Base-by-base conservation (phyloP, 2,888 invertebrate species). In the Temnothorax rugatulus region DNA sequence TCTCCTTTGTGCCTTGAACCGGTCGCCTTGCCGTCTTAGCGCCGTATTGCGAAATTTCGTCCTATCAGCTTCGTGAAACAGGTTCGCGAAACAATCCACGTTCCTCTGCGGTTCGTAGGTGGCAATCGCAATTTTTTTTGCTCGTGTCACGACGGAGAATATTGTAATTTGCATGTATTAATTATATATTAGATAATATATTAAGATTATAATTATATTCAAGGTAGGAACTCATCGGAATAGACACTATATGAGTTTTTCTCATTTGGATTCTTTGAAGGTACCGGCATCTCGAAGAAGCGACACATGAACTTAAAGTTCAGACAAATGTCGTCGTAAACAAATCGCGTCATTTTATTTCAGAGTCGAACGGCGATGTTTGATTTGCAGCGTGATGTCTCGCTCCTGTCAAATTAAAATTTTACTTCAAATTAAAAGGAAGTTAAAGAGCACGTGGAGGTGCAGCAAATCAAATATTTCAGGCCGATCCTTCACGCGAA, bases 1-100 rank as follows among this genome's bases (percentile, higher is more conserved):
- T 87, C 83, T 89, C 88, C 90, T 89, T 92, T 92, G 91, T 88
- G 88, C 89, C 68, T 77, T 77, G 89, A 92, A 92, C 92, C 92
- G 92, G 91, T 92, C 90, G 85, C 69, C 84, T 89, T 90, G 89
- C 77, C 52, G 91, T 92, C 90, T 90, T 90, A 87, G 86, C 87
- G 88, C 89, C 89, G 88, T 88, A 90, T 91, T 90, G 91, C 90
- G 89, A 92, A 92, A 92, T 91, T 91, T 91, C 89, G 83, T 86
- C 90, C 92, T 91, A 92, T 93, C 92, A 88, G 75, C 79, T 68
- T 76, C 69, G 61, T 63, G 79, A 59, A 59, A 59, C 79, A 59
- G 59, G 34, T 59, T 64, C 71, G 71, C 71, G 47, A 79, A 44
- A 71, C 47, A 68, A 68, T 68, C 47, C 66, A 13, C 47, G 38